Percentiles rank a stretch among this genome's conserved stretches.
Conservation (phyloP, 1,140 invertebrate species). For the Drosophila neocordata region DNA sequence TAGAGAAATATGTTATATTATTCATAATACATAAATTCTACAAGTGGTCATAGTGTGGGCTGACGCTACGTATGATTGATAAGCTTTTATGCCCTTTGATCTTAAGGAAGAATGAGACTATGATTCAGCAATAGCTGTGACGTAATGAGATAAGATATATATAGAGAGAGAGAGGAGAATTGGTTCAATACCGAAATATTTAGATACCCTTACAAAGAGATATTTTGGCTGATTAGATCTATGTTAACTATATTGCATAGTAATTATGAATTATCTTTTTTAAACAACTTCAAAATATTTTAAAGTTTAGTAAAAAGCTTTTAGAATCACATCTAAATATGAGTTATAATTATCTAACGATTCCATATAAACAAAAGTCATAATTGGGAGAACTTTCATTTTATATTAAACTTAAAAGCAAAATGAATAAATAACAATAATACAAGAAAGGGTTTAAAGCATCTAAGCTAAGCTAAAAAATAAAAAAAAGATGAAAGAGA, state of each 20-base stretch:
- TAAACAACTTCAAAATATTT: too few species aligned
- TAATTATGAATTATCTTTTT: too few species aligned
- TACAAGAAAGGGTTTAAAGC: too few species aligned
- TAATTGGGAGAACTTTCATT: too few species aligned
- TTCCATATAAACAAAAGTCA: too few species aligned
- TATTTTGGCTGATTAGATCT: background rate
- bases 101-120: constrained; percentile 53
- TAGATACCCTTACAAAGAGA: background rate
- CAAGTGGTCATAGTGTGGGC: constrained; percentile 50
- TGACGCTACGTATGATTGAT: constrained; percentile 70
- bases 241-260: background rate
- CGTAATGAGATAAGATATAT: constrained; percentile 36
- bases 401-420: too few species aligned
- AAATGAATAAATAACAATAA: too few species aligned
- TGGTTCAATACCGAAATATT: background rate
- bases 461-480: too few species aligned
- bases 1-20: constrained; percentile 26
- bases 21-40: constrained; percentile 48
- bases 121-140: constrained; percentile 65
- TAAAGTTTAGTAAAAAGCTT: too few species aligned
- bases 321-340: too few species aligned
- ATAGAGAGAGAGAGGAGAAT: background rate
- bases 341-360: too few species aligned
- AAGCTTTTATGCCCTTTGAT: constrained; percentile 59
- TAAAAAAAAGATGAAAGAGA: too few species aligned